Conservation (phyloP, 2,888 invertebrate species). For the Acrobasis repandana region DNA sequence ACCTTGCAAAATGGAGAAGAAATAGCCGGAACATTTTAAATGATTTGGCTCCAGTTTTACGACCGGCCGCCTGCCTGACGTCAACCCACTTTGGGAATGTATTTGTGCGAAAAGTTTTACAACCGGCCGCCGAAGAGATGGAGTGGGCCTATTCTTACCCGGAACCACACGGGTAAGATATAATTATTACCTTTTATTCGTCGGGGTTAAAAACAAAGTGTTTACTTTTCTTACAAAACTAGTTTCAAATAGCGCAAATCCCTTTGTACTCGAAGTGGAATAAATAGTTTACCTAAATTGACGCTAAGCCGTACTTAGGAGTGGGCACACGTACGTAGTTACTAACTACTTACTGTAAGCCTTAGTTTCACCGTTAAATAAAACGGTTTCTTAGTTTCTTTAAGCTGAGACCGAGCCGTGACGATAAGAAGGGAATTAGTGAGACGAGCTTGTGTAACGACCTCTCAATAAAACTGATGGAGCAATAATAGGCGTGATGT, state of each 20-base stretch:
- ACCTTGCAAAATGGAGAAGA: no score
- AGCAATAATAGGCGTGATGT: not conserved
- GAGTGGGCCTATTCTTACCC: no score
- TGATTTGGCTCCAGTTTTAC: no score
- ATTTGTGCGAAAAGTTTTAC: no score
- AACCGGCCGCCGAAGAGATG: no score
- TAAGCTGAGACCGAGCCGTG: conserved; percentile 10
- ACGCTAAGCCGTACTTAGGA: conserved; percentile 21
- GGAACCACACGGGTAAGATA: no score
- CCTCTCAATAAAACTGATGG: conserved; percentile 9
- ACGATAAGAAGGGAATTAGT: conserved; percentile 23
- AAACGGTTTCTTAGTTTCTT: conserved; percentile 24
- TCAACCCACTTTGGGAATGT: no score
- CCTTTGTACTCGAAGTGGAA: conserved; percentile 11
- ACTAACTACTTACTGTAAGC: conserved; percentile 24
- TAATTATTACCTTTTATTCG: not conserved
- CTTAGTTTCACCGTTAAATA: conserved; percentile 24
- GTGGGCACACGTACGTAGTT: conserved; percentile 23
- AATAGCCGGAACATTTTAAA: no score
- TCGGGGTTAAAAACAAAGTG: not conserved
- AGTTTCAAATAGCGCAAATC: conserved; percentile 10
- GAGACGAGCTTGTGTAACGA: conserved; percentile 18
- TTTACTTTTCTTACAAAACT: not conserved
- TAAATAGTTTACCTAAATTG: conserved; percentile 25
- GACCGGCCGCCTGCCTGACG: no score